Conservation (phyloP, 1,140 invertebrate genomes). For the Saxidomus purpurata region DNA sequence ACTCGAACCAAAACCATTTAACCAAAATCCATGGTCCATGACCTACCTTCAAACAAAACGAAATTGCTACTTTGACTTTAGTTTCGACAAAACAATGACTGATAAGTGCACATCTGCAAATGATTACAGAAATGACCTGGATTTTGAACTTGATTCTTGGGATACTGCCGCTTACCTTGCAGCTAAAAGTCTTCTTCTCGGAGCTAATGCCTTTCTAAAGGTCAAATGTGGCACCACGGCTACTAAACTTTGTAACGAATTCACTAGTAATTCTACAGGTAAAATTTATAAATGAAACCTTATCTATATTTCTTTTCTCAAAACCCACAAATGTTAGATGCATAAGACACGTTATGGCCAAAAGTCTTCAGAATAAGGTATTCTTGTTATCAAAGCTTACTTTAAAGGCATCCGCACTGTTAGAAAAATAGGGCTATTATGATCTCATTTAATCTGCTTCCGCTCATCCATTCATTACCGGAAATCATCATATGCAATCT, state of each 20-base stretch:
- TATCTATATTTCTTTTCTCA: too few species aligned
- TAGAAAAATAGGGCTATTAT: too few species aligned
- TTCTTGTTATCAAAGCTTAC: background rate
- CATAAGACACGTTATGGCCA: too few species aligned
- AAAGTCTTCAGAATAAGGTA: too few species aligned
- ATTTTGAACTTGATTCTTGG: background rate
- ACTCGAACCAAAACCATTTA: background rate
- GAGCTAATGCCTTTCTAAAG: background rate
- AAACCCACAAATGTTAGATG: too few species aligned
- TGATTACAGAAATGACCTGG: background rate
- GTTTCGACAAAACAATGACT: constrained; percentile 12
- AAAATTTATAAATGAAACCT: background rate
- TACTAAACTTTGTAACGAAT: background rate
- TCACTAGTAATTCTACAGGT: background rate
- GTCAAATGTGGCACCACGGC: background rate
- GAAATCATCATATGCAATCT: too few species aligned
- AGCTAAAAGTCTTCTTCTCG: background rate
- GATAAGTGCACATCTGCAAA: background rate
- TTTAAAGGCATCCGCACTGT: too few species aligned
- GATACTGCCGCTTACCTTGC: constrained; percentile 14
- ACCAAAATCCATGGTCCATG: constrained; percentile 27
- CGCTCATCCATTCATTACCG: too few species aligned
- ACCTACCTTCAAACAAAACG: constrained; percentile 18
- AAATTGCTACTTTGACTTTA: constrained; percentile 41
- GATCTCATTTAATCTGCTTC: too few species aligned